Evolutionary conservation across 2,888 invertebrate genomes (phyloP).

Genomic region (Thereva nobilitata): DNA sequence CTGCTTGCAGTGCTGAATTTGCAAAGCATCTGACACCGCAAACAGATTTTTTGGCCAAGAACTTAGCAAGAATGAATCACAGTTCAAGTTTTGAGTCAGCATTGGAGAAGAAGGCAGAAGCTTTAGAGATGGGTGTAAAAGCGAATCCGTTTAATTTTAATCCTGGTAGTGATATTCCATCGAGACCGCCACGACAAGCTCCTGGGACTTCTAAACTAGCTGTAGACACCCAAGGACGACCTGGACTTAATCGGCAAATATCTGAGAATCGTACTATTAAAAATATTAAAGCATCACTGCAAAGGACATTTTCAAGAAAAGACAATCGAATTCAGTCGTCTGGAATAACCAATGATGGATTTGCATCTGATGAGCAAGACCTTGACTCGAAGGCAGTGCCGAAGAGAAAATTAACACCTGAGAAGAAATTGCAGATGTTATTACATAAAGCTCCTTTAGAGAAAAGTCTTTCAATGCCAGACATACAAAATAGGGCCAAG

Average conservation of each 20-base stretch:
- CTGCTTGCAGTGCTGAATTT: slow-evolving; percentile 19
- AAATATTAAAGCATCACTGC: slow-evolving; percentile 58
- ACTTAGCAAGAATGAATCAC: slow-evolving; percentile 49
- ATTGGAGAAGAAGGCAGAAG: slow-evolving; percentile 36
- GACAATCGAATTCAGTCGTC: slow-evolving; percentile 47
- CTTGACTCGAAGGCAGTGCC: slow-evolving; percentile 48
- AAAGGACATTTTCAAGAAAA: slow-evolving; percentile 61
- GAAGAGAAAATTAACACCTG: slow-evolving; percentile 56
- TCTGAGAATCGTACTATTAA: slow-evolving; percentile 49
- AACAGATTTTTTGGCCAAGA: slow-evolving; percentile 53
- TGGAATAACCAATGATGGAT: slow-evolving; percentile 49
- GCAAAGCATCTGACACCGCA: slow-evolving; percentile 50
- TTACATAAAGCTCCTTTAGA: slow-evolving; percentile 69
- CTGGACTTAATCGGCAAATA: slow-evolving; percentile 41
- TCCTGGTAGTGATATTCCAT: slow-evolving; percentile 12
- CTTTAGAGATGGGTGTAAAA: slow-evolving; percentile 39
- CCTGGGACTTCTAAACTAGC: slow-evolving; percentile 40
- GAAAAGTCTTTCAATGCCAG: slow-evolving; percentile 83
- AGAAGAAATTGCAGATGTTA: slow-evolving; percentile 61
- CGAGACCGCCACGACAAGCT: slow-evolving; percentile 34
- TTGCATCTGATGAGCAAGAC: slow-evolving; percentile 46
- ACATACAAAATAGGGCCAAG: slow-evolving; percentile 75
- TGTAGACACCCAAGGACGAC: slow-evolving; percentile 3
- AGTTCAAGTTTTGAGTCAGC: slow-evolving; percentile 46
- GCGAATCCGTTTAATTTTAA: slow-evolving; percentile 33